A percentile compares a stretch with the other conserved stretches of the same genome.
Conservation (phyloP, 2,888 invertebrate species). For the Euzetes globulus region DNA sequence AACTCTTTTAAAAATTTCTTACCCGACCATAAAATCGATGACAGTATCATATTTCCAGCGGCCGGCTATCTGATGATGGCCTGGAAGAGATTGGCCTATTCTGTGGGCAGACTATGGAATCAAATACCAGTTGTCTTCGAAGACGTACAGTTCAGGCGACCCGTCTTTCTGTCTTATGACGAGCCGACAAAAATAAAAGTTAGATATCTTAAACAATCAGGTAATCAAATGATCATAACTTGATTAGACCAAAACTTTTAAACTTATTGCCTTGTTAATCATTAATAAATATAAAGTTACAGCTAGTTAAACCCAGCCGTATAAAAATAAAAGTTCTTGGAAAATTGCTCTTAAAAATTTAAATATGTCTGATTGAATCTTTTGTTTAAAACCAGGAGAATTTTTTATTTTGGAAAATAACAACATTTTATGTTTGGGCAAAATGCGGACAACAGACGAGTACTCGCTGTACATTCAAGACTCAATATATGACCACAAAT, state of each 20-base stretch:
- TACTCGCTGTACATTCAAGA: conserved; percentile 24
- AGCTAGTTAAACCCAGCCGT: too few species aligned
- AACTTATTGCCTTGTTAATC: too few species aligned
- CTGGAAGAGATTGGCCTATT: conserved; percentile 65
- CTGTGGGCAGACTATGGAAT: not conserved
- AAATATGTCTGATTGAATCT: not conserved
- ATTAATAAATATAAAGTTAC: too few species aligned
- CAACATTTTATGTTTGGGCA: conserved; percentile 46
- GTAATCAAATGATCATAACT: too few species aligned
- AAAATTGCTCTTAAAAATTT: too few species aligned
- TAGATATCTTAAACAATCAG: conserved; percentile 44
- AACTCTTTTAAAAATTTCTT: not conserved
- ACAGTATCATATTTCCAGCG: conserved; percentile 52
- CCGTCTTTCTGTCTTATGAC: not conserved
- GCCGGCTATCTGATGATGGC: conserved; percentile 57
- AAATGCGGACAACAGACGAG: conserved; percentile 45
- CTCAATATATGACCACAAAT: not conserved
- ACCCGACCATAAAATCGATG: conserved; percentile 48
- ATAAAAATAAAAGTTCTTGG: too few species aligned
- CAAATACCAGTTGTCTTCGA: conserved; percentile 24
- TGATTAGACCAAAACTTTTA: too few species aligned
- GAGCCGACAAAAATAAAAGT: conserved; percentile 23
- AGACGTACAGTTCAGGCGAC: conserved; percentile 18
- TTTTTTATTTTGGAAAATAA: conserved; percentile 2
- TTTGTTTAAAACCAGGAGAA: not conserved